These are phyloP conservation scores for Cebidichthys violaceus DNA, from an alignment of 2,113 vertebrate species.

Conservation along the genomic window DNA sequence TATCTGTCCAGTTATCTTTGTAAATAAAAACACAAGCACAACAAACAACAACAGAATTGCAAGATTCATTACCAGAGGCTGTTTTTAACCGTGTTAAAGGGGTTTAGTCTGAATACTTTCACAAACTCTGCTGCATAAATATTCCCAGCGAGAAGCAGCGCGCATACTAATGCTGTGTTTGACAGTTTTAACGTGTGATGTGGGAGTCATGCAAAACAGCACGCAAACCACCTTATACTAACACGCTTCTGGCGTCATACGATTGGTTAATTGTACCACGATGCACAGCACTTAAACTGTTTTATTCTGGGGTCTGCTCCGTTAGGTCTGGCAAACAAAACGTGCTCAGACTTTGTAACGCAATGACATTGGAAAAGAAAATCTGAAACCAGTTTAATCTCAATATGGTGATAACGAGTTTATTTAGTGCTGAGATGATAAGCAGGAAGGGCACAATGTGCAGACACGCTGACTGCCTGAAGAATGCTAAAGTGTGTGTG, in stretches of 20 bases:
- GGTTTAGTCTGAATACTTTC: constrained; percentile 8
- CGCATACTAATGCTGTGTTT: constrained; percentile 10
- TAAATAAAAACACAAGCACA: not conserved
- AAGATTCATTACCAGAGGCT: not conserved
- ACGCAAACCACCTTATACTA: not conserved
- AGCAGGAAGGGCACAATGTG: constrained; percentile 28
- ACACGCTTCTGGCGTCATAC: not conserved
- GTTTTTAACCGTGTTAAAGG: not conserved
- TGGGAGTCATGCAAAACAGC: constrained; percentile 4
- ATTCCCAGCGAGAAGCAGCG: constrained; percentile 16
- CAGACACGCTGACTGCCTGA: constrained; percentile 8
- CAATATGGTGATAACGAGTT: constrained; percentile 27
- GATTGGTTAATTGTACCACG: not conserved
- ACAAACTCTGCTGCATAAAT: constrained; percentile 33
- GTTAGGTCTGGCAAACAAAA: not conserved
- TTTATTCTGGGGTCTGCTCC: not conserved
- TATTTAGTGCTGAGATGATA: constrained; percentile 26
- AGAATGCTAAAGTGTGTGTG: constrained; percentile 22
- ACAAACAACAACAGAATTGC: not conserved
- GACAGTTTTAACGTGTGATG: not conserved
- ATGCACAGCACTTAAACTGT: not conserved
- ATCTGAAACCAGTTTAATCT: constrained; percentile 12
- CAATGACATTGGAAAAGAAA: constrained; percentile 7
- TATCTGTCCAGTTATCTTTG: not conserved
- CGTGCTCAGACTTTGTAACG: not conserved